Base-by-base conservation (phyloP, 2,888 invertebrate genomes). In the Phaedon cochleariae region DNA sequence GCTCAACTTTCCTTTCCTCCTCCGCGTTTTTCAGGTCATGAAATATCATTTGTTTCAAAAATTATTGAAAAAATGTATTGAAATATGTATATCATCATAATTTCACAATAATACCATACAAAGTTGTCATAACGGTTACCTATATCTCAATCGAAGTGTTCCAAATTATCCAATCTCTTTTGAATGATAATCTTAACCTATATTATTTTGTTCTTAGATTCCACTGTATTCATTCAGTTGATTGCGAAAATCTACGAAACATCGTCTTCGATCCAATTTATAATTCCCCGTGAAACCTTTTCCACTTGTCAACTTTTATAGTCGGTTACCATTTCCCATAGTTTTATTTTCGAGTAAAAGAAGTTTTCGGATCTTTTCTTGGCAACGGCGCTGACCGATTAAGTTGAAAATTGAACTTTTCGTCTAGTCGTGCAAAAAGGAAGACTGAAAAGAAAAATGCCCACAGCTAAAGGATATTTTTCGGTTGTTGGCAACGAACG, bases 301-400 rank as follows among this genome's bases (percentile, higher is more conserved):
- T 49, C 59, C 59, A 61, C 62, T 67, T 64, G 62, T 66, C 66
- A 61, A 63, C 65, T 70, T 70, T 67, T 64, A 67, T 59, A 58
- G 63, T 59, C 59, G 41, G 46, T 17, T 70, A 48, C 64, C 61
- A 55, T 63, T 64, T 63, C 41, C 61, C 48, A 55, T 54, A 46
- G 57, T 64, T 64, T 65, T 34, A 54, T 70, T 65, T 67, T 62
- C 67, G 63, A 64, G 60, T 60, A 65, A 61, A 51, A 63, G 65
- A 72, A 72, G 70, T 69, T 73, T 66, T 54, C 66, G 54, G 21
- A 34, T 58, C 55, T 70, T 49, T 53, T 67, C 51, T 65, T 64
- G 69, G 60, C 63, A 58, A 55, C 46, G 68, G 65, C 73, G 63
- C 60, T 75, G 75, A 75, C 74, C 75, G 74, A 74, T 74, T 70